These are phyloP conservation scores for Aptenodytes patagonicus DNA, from an alignment of 2,113 vertebrate species.

Conservation along the genomic window DNA sequence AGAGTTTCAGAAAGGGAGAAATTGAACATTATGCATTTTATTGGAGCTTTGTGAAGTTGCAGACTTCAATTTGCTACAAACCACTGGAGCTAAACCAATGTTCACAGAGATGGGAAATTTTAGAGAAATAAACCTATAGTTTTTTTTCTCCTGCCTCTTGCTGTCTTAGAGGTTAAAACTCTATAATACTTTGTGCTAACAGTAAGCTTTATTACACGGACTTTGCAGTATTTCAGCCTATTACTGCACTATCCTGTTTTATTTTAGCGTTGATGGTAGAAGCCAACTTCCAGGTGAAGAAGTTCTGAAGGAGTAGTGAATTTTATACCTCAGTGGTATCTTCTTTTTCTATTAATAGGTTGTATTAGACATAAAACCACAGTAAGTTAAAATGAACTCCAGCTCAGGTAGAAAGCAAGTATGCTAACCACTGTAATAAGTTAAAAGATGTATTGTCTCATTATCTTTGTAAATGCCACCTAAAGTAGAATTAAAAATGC, in stretches of 20 bases:
- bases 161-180: not conserved
- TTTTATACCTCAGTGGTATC: not conserved
- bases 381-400: not conserved
- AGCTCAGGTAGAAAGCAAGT: not conserved
- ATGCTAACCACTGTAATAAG: not conserved
- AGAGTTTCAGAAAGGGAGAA: not conserved
- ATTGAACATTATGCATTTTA: slow-evolving; percentile 8
- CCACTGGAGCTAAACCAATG: slow-evolving; percentile 3
- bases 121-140: not conserved
- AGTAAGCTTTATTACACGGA: not conserved
- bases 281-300: not conserved
- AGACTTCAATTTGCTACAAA: slow-evolving; percentile 10
- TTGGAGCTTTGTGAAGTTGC: slow-evolving; percentile 12
- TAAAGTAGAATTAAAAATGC: not conserved
- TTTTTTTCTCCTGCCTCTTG: not conserved
- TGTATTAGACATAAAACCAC: not conserved
- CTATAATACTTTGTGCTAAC: not conserved
- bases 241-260: not conserved
- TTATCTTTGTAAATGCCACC: not conserved
- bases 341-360: not conserved
- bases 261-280: not conserved
- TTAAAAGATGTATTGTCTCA: not conserved
- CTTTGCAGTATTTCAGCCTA: not conserved
- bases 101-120: not conserved
- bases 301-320: not conserved